Evolutionary conservation across 1,140 invertebrate species (phyloP), one percentile per base, ranked within the genome.

Genomic region (Solenopsis fugax): DNA sequence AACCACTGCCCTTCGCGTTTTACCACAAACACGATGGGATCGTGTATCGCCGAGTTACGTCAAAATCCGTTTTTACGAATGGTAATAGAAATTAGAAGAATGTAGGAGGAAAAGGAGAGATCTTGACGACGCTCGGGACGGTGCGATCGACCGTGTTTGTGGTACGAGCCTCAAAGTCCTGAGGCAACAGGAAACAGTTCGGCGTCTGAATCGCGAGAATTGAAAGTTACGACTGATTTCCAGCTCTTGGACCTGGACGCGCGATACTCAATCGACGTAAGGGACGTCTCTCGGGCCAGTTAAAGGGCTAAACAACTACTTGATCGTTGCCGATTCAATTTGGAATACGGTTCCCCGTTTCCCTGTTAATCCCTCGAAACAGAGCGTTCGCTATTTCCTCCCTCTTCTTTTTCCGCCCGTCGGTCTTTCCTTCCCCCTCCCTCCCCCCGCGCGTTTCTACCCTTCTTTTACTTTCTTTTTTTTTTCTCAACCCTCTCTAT

Each of bases 281-380:
- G 75, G 24, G 29, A 58, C 37, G n/a, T 54, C 18, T 64, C 24
- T 2, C 13, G 18, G 34, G 21, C 45, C 80, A 75, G 80, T 62
- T 84, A 37, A 84, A 60, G 56, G 71, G 69, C 5, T 60, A 84
- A 50, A 21, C 9, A 81, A 58, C 34, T 56, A 41, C 41, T 82
- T 69, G 41, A 45, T 72, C 52, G 24, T 82, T 73, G 52, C 56
- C 69, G 69, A 84, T 84, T 84, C 54, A 84, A 84, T 84, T 84
- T 84, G 56, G 52, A 84, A 73, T 73, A 58, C 69, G 69, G 21
- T 71, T 64, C 60, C 58, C 41, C n/a, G 41, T 56, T 29, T 82
- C 52, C 52, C 52, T n/a, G 18, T 56, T 56, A 21, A 54, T 73
- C 67, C 34, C 77, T 67, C 62, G 77, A 48, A 85, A 77, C 69